A percentile compares a stretch with the other conserved stretches of the same genome.
phyloP scores from a whole-genome alignment of 2,113 vertebrate genomes.

The Prunella himalayana region DNA sequence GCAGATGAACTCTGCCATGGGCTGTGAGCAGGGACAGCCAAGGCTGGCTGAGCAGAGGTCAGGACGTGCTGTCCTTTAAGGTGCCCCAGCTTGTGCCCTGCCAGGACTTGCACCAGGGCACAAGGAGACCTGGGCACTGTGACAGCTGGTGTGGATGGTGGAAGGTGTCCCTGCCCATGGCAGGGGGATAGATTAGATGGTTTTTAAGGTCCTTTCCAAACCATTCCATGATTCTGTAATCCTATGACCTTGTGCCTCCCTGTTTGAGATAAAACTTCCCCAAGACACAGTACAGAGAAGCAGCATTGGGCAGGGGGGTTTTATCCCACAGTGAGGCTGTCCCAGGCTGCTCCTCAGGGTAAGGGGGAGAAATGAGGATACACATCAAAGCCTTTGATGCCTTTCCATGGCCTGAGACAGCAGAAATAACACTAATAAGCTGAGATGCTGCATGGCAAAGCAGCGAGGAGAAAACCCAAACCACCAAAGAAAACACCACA shows the following conservation, averaged over 20 bases:
- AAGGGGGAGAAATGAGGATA: background rate
- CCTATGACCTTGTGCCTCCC: background rate
- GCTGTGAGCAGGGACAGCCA: background rate
- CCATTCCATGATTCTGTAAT: background rate
- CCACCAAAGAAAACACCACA: slow-evolving; percentile 39
- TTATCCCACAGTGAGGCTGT: background rate
- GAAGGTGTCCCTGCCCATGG: background rate
- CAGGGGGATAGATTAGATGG: background rate
- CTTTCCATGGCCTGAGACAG: background rate
- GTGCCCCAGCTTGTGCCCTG: background rate
- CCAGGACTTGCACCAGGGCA: background rate
- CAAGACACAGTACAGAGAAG: background rate
- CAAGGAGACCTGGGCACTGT: background rate
- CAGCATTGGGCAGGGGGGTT: fast-evolving
- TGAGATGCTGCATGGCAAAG: slow-evolving; percentile 1
- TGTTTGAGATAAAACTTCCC: background rate
- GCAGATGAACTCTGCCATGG: background rate
- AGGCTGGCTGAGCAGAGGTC: background rate
- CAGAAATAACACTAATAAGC: background rate
- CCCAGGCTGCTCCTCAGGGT: background rate
- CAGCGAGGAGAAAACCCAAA: background rate
- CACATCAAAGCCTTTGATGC: background rate
- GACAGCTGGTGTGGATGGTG: background rate
- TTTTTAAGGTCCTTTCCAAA: background rate
- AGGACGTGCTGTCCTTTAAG: background rate